Evolutionary conservation across 1,140 invertebrate species (phyloP).

Genomic region (Acyrthosiphon pisum): DNA sequence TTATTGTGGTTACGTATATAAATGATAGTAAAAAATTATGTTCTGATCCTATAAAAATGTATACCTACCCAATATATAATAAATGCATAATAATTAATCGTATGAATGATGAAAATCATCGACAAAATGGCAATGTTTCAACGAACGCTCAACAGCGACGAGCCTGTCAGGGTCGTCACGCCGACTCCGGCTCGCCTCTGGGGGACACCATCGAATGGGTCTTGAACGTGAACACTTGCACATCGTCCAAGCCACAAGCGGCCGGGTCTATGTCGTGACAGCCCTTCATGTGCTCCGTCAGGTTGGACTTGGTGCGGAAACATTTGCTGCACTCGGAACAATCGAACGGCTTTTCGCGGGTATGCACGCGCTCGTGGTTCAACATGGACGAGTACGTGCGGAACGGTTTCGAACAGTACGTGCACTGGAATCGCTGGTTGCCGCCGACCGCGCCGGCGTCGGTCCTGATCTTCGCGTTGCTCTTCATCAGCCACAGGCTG

Average conservation of each 20-base stretch:
- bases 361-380: conserved; percentile 96
- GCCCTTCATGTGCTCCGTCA: conserved; percentile 60
- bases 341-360: conserved; percentile 95
- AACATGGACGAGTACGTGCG: conserved; percentile 94
- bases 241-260: background rate
- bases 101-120: background rate
- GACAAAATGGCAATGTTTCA: no score
- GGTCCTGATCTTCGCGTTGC: background rate
- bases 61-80: no score
- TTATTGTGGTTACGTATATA: background rate
- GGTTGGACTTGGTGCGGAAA: conserved; percentile 69
- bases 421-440: conserved; percentile 86
- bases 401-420: conserved; percentile 84
- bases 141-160: background rate
- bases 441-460: conserved; percentile 60
- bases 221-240: conserved; percentile 53
- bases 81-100: background rate
- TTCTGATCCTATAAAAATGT: background rate
- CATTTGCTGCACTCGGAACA: conserved; percentile 92
- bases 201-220: background rate
- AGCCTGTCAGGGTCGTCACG: background rate
- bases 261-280: conserved; percentile 20
- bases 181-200: background rate
- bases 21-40: background rate
- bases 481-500: conserved; percentile 23